Conservation (phyloP, 1,140 invertebrate genomes). For the Euura lappo region DNA sequence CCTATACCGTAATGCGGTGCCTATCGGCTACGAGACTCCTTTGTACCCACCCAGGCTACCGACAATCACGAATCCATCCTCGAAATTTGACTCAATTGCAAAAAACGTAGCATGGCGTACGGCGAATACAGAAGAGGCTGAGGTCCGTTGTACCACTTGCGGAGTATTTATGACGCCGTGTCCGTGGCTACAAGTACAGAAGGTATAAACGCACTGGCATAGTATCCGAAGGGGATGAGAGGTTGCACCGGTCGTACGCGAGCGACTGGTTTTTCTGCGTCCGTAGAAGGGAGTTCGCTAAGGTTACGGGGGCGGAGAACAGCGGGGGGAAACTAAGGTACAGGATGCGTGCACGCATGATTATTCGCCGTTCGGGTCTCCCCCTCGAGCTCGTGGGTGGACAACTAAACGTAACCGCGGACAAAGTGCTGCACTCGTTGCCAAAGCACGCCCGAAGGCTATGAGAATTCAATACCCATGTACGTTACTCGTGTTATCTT, state of each 20-base stretch:
- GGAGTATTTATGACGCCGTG: too few species aligned
- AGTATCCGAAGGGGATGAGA: too few species aligned
- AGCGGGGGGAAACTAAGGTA: not conserved
- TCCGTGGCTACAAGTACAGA: too few species aligned
- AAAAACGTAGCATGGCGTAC: too few species aligned
- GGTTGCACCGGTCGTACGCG: too few species aligned
- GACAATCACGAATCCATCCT: too few species aligned
- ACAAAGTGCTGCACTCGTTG: conserved; percentile 30
- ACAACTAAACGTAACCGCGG: conserved; percentile 27
- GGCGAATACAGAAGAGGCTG: too few species aligned
- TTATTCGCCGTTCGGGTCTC: not conserved
- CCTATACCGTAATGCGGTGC: conserved; percentile 2
- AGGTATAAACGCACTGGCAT: too few species aligned
- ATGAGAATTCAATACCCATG: conserved; percentile 15
- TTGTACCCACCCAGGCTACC: too few species aligned
- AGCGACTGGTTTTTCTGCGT: too few species aligned
- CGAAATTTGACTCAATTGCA: too few species aligned
- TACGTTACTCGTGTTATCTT: conserved; percentile 16
- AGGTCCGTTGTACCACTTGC: conserved; percentile 22
- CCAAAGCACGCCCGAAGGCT: not conserved
- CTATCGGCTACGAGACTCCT: not conserved
- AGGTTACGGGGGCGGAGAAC: conserved; percentile 19
- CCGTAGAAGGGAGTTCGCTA: not conserved
- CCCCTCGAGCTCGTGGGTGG: conserved; percentile 31
- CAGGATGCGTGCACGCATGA: conserved; percentile 13